These are phyloP conservation scores for Eretmocerus hayati DNA, from an alignment of 2,888 invertebrate species.

Conservation along the genomic window DNA sequence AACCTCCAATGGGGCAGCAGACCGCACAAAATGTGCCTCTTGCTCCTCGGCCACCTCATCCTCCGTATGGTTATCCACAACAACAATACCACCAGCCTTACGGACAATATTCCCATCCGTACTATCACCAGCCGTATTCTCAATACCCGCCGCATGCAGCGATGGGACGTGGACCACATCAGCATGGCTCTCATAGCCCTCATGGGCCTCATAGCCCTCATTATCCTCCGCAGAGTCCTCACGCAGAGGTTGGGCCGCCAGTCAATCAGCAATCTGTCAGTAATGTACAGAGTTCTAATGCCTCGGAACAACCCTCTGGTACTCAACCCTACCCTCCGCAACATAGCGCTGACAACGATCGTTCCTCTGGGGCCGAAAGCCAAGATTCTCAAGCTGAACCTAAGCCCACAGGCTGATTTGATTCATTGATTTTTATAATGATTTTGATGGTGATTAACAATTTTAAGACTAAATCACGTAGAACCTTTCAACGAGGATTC, in stretches of 20 bases:
- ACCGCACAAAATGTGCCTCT: conserved; percentile 50
- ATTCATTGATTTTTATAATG: neutral
- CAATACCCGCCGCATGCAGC: conserved; percentile 52
- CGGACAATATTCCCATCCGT: conserved; percentile 49
- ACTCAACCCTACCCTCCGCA: conserved; percentile 31
- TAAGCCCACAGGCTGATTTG: conserved; percentile 37
- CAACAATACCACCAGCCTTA: conserved; percentile 50
- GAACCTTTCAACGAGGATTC: too few relatives aligned
- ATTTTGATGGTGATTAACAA: too few relatives aligned
- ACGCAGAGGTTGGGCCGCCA: conserved; percentile 34
- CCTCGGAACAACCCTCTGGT: conserved; percentile 29
- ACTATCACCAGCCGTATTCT: conserved; percentile 51
- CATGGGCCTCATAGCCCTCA: conserved; percentile 31
- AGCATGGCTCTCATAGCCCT: conserved; percentile 39
- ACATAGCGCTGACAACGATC: conserved; percentile 34
- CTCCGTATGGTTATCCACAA: conserved; percentile 48
- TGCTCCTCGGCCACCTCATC: conserved; percentile 53
- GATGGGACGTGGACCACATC: conserved; percentile 48
- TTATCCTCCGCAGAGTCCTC: conserved; percentile 43
- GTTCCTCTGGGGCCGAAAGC: conserved; percentile 34
- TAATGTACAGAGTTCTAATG: conserved; percentile 25
- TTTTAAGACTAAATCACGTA: too few relatives aligned
- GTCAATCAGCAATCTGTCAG: conserved; percentile 21
- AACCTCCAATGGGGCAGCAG: conserved; percentile 42
- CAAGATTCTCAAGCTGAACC: conserved; percentile 38